A percentile compares a stretch with the other conserved stretches of the same genome.
Conservation (phyloP, 2,888 invertebrate genomes). For the Brachylomia viminalis region DNA sequence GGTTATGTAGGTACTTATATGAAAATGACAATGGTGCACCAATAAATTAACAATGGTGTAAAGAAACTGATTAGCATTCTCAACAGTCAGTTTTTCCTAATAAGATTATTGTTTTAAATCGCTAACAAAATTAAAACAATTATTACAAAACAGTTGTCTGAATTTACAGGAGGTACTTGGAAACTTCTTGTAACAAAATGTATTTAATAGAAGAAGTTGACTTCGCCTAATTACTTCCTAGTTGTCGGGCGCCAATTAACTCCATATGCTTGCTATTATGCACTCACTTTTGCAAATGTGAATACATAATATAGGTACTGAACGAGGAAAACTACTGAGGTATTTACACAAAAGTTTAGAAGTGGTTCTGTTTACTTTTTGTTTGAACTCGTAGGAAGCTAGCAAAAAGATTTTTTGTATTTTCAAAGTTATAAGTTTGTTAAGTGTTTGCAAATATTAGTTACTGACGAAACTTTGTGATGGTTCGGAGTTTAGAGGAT, state of each 20-base stretch:
- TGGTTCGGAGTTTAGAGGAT: constrained; percentile 10
- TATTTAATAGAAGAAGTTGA: constrained; percentile 55
- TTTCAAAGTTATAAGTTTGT: constrained; percentile 5
- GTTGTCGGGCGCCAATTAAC: constrained; percentile 49
- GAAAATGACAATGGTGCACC: background rate
- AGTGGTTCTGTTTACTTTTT: constrained; percentile 3
- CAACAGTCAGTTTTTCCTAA: background rate
- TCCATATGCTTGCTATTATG: constrained; percentile 52
- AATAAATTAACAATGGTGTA: background rate
- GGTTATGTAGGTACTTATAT: background rate
- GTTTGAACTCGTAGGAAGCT: background rate
- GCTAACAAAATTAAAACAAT: background rate
- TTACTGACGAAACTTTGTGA: background rate
- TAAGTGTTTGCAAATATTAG: constrained; percentile 15
- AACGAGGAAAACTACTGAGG: constrained; percentile 25
- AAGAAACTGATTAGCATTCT: background rate
- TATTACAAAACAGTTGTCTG: constrained; percentile 18
- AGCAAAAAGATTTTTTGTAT: background rate
- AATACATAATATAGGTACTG: constrained; percentile 39
- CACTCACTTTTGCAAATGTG: constrained; percentile 50
- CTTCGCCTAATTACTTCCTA: constrained; percentile 55
- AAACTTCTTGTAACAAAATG: constrained; percentile 37
- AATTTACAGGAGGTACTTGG: constrained; percentile 33
- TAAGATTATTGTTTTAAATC: background rate
- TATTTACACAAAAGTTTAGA: constrained; percentile 29